Conservation (phyloP, 1,140 invertebrate genomes). For the Papilio helenus region DNA sequence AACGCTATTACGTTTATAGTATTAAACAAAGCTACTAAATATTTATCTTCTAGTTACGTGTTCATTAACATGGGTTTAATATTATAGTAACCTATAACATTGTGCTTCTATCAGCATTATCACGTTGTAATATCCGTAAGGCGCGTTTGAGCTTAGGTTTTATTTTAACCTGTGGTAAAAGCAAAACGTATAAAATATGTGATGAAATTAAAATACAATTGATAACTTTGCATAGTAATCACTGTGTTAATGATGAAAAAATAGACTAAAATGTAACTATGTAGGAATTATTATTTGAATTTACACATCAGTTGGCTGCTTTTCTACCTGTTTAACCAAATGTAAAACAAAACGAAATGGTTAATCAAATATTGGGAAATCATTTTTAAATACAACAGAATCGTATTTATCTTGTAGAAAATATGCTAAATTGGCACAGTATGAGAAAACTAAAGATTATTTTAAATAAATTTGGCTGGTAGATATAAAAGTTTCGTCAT, state of each 20-base stretch:
- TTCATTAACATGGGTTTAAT: not conserved
- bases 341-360: too few species aligned
- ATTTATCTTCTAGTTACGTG: not conserved
- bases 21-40: not conserved
- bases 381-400: not conserved
- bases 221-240: too few species aligned
- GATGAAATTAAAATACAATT: too few species aligned
- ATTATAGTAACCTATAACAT: not conserved
- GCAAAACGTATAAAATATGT: not conserved
- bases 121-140: not conserved
- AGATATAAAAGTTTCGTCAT: not conserved
- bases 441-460: not conserved
- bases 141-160: not conserved
- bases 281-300: too few species aligned
- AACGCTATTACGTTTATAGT: not conserved
- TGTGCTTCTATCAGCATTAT: not conserved
- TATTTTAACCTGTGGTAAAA: not conserved
- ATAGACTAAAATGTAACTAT: too few species aligned
- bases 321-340: too few species aligned
- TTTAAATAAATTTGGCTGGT: not conserved
- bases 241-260: too few species aligned
- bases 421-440: not conserved
- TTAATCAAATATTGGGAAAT: too few species aligned
- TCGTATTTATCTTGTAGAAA: not conserved
- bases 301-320: too few species aligned